Conservation (phyloP, 2,888 invertebrate species). For the Chirona hameri region DNA sequence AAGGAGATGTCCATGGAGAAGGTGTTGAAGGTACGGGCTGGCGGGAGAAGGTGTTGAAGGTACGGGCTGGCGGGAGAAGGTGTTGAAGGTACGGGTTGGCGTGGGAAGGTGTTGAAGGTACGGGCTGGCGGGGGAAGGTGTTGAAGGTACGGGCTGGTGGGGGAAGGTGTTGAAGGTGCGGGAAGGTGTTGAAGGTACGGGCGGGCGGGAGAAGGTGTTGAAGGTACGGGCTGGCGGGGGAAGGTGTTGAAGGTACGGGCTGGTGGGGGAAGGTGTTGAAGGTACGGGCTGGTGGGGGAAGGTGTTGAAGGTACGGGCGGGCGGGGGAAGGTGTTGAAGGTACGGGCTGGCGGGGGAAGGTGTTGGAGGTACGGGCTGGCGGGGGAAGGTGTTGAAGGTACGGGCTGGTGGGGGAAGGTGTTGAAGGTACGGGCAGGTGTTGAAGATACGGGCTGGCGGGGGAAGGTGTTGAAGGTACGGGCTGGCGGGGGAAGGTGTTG, state of each 20-base stretch:
- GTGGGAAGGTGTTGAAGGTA: neutral
- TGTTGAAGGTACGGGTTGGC: slow-evolving; percentile 55
- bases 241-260: too few species aligned
- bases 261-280: slow-evolving; percentile 91
- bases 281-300: slow-evolving; percentile 23
- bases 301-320: too few species aligned
- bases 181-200: slow-evolving; percentile 70
- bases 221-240: slow-evolving; percentile 47
- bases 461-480: neutral
- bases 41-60: neutral
- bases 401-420: neutral
- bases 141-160: slow-evolving; percentile 53
- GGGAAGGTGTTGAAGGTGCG: slow-evolving; percentile 49
- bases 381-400: slow-evolving; percentile 81
- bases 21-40: slow-evolving; percentile 58
- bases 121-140: slow-evolving; percentile 95
- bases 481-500: slow-evolving; percentile 91
- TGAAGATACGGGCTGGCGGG: slow-evolving; percentile 52
- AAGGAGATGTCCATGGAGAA: slow-evolving; percentile 99
- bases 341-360: neutral
- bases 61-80: slow-evolving; percentile 73
- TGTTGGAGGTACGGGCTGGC: too few species aligned
- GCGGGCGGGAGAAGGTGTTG: slow-evolving; percentile 73
- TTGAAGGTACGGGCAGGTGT: too few species aligned
- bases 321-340: slow-evolving; percentile 85